Base-by-base conservation (phyloP, 2,888 invertebrate species). In the Acanthosepion lycidas region DNA sequence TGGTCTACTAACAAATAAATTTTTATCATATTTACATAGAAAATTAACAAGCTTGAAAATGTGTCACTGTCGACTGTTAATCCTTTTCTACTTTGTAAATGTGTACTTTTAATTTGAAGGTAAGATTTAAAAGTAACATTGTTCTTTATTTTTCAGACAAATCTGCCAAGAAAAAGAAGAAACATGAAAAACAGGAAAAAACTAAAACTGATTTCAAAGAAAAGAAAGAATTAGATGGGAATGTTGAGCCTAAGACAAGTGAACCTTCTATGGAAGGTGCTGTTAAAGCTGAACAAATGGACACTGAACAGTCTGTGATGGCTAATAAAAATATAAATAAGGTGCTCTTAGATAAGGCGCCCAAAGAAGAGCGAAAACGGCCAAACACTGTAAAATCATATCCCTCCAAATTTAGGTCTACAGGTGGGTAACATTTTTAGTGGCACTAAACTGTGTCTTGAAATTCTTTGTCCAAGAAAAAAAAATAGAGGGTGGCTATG, bases 371-470 rank as follows among this genome's bases (percentile, higher is more conserved):
- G 94, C 53, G 94, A 33, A 96, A 96, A 95, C 98, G 99, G 96
- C 98, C 99, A 9, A 99, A 99, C 97, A 99, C 99, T 91, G 99
- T 99, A 0, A 99, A 99, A 98, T 98, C 94, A 53, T 94, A 94
- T 55, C 94, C 99, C 97, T 98, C 99, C 0, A 99, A 99, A 97
- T 99, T 99, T 98, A 98, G 99, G 96, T 99, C 99, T 94, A 99
- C 99, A 96, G 99, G 97, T 95, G 94, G 95, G 95, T 96, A 26
- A 49, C 33, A 53, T 93, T 93, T 93, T 93, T 93, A 93, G 93
- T 51, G 93, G n/a, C 93, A 93, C 51, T 49, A n/a, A 49, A 26
- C 49, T 53, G 51, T 93, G 93, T 93, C 93, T 93, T 53, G 9
- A 53, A 48, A 78, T 33, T 78, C 78, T 78, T 78, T 78, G 28